These are phyloP conservation scores for Erpornis zantholeuca DNA, from an alignment of 2,113 vertebrate genomes.

Conservation along the genomic window DNA sequence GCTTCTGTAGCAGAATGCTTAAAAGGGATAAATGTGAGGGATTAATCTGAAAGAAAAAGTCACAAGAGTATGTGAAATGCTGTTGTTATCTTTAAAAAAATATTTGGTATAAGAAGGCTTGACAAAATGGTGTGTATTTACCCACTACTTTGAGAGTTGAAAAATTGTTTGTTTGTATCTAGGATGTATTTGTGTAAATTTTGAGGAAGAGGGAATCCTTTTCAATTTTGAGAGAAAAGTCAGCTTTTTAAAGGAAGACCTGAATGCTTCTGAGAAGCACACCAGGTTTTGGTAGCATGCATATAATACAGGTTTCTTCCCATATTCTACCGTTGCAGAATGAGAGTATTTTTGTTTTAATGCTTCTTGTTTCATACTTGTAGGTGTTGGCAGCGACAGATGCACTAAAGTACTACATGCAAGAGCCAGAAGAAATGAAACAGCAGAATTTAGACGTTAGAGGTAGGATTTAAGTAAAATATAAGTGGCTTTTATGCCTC, in stretches of 20 bases:
- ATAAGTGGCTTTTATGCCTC: background rate
- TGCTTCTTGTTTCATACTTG: background rate
- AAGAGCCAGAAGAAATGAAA: background rate
- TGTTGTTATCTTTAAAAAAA: background rate
- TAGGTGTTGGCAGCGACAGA: background rate
- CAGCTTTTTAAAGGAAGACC: background rate
- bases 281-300: background rate
- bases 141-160: background rate
- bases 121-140: background rate
- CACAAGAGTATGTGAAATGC: background rate
- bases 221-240: background rate
- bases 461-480: background rate
- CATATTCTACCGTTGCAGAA: background rate
- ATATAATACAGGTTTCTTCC: fast-evolving
- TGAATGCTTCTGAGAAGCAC: background rate
- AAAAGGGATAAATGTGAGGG: background rate
- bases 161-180: background rate
- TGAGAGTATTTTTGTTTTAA: background rate
- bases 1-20: background rate
- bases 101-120: background rate
- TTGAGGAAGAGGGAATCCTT: background rate
- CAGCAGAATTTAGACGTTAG: background rate
- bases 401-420: background rate
- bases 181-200: background rate
- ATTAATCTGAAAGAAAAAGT: background rate